Conservation (phyloP, 2,113 vertebrate genomes). For the Ctenodactylus gundi region DNA sequence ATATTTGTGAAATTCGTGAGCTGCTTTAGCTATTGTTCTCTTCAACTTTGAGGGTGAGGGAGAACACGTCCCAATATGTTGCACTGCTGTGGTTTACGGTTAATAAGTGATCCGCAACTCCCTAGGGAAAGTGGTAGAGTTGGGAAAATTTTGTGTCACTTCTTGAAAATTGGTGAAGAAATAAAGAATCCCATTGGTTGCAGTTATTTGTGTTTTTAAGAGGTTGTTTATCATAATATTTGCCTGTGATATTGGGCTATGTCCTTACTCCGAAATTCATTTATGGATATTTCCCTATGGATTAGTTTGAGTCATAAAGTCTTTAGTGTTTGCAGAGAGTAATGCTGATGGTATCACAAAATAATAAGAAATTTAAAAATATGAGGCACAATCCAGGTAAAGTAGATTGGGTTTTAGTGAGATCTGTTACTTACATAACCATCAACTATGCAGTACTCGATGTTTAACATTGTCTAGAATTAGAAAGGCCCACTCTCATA, state of each 20-base stretch:
- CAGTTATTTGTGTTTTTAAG: neutral
- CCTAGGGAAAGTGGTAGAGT: neutral
- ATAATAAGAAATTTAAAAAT: constrained; percentile 61
- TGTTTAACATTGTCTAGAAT: constrained; percentile 33
- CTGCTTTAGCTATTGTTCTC: neutral
- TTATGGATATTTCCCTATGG: constrained; percentile 35
- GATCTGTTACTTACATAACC: constrained; percentile 21
- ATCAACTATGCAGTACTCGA: neutral
- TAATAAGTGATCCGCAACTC: neutral
- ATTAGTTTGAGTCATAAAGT: constrained; percentile 14
- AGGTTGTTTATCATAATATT: neutral
- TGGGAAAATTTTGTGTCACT: neutral
- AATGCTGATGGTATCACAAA: neutral
- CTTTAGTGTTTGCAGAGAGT: neutral
- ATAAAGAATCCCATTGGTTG: accelerated
- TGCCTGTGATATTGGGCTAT: neutral
- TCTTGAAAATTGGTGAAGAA: neutral
- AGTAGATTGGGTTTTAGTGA: constrained; percentile 36
- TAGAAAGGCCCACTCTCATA: constrained; percentile 59
- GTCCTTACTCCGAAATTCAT: neutral
- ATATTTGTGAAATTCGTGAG: neutral
- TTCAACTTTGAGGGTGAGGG: neutral
- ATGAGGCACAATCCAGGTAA: constrained; percentile 31
- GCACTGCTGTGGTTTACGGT: neutral
- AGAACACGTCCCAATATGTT: neutral